A percentile compares a stretch with the other conserved stretches of the same genome.
These are phyloP conservation scores for Kradibia gibbosae DNA, from an alignment of 1,140 invertebrate genomes.

Conservation along the genomic window DNA sequence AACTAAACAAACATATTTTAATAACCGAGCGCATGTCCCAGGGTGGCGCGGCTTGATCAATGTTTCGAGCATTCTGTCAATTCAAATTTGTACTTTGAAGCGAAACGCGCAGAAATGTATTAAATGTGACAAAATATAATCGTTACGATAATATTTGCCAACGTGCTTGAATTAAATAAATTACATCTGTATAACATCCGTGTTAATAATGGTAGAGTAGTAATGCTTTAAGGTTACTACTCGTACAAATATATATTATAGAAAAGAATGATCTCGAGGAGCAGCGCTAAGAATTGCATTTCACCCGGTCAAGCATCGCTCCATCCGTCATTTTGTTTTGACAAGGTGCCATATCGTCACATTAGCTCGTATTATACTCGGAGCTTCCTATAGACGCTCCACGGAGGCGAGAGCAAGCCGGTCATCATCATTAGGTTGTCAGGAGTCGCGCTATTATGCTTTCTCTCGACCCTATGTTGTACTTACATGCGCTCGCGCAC, in stretches of 20 bases:
- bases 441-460: conserved; percentile 72
- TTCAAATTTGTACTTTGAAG: not conserved
- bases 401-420: conserved; percentile 65
- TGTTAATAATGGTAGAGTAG: not conserved
- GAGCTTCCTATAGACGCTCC: conserved; percentile 50
- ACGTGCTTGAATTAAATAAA: conserved; percentile 7
- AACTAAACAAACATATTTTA: too few relatives aligned
- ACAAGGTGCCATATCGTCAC: conserved; percentile 69
- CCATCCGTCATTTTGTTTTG: conserved; percentile 58
- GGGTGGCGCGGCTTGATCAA: not conserved
- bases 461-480: conserved; percentile 67
- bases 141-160: not conserved
- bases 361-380: conserved; percentile 69
- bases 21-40: too few relatives aligned
- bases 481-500: conserved; percentile 32
- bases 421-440: conserved; percentile 73
- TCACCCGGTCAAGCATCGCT: too few relatives aligned
- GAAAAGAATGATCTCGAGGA: too few relatives aligned
- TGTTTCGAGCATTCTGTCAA: not conserved
- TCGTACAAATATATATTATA: too few relatives aligned
- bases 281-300: too few relatives aligned
- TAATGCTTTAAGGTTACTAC: too few relatives aligned
- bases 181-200: not conserved
- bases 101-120: not conserved
- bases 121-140: not conserved